phyloP scores from a whole-genome alignment of 2,888 invertebrate genomes.

The Subacronicta megacephala region DNA sequence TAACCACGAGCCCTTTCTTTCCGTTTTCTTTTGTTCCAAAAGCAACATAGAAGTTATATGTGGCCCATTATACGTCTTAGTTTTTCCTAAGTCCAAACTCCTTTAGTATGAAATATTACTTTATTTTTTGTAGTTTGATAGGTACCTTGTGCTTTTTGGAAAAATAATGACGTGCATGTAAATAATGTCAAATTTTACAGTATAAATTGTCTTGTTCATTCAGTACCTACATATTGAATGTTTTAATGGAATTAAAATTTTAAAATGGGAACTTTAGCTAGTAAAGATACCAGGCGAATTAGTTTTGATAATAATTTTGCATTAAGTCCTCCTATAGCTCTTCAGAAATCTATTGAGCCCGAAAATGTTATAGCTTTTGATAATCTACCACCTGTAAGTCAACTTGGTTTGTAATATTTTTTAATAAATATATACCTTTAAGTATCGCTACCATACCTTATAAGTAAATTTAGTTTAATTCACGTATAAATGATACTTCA shows the following conservation, averaged over 20 bases:
- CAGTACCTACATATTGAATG: slow-evolving; percentile 2
- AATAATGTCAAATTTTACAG: slow-evolving; percentile 2
- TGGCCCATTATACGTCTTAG: background rate
- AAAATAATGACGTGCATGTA: slow-evolving; percentile 12
- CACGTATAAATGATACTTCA: too few species aligned
- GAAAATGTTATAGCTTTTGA: slow-evolving; percentile 67
- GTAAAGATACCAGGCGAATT: slow-evolving; percentile 79
- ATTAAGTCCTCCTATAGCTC: slow-evolving; percentile 67
- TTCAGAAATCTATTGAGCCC: slow-evolving; percentile 72
- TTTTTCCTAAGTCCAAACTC: background rate
- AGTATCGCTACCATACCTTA: too few species aligned
- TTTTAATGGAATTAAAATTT: slow-evolving; percentile 26
- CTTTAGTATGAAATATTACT: background rate
- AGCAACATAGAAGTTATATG: too few species aligned
- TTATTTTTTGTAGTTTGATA: background rate
- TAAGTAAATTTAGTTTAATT: too few species aligned
- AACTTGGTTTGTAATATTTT: background rate
- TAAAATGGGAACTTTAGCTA: slow-evolving; percentile 75
- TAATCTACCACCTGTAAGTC: slow-evolving; percentile 68
- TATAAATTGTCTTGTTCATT: slow-evolving; percentile 10
- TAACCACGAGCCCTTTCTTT: too few species aligned
- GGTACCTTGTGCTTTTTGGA: background rate
- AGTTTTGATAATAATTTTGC: slow-evolving; percentile 82
- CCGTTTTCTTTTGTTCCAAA: too few species aligned
- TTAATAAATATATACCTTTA: too few species aligned